Evolutionary conservation across 2,888 invertebrate species (phyloP).

Genomic region (Stenchaetothrips biformis): DNA sequence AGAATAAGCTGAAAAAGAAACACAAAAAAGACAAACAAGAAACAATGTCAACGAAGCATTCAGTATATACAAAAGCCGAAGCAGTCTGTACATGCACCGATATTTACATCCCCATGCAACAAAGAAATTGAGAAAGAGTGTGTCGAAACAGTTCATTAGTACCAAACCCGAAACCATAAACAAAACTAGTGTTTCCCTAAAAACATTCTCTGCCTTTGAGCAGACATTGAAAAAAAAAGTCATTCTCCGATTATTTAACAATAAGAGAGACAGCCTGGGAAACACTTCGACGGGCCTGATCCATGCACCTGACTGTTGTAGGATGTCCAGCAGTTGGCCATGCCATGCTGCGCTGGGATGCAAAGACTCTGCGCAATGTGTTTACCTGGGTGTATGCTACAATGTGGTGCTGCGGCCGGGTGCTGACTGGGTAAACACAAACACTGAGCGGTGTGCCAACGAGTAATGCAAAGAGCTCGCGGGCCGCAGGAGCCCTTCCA

Average conservation of each 20-base stretch:
- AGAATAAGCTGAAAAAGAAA: not conserved
- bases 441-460: constrained; percentile 54
- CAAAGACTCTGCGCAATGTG: constrained; percentile 32
- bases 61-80: not conserved
- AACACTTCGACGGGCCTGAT: not conserved
- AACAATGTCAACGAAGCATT: not conserved
- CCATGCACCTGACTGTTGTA: not conserved
- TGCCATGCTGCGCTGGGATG: constrained; percentile 17
- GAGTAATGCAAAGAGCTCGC: constrained; percentile 50
- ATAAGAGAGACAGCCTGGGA: not conserved
- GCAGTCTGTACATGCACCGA: not conserved
- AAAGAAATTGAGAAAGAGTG: not conserved
- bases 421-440: constrained; percentile 50
- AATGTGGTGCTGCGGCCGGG: constrained; percentile 46
- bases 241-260: no score
- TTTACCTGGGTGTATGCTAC: constrained; percentile 60
- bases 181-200: no score
- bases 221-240: no score
- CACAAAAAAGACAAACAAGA: not conserved
- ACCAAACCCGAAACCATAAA: no score
- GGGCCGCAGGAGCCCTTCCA: constrained; percentile 47
- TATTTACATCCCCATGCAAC: no score
- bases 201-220: no score
- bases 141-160: not conserved
- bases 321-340: not conserved